Conservation (phyloP, 2,797 vertebrate species). For the Sebastes nivosus region DNA sequence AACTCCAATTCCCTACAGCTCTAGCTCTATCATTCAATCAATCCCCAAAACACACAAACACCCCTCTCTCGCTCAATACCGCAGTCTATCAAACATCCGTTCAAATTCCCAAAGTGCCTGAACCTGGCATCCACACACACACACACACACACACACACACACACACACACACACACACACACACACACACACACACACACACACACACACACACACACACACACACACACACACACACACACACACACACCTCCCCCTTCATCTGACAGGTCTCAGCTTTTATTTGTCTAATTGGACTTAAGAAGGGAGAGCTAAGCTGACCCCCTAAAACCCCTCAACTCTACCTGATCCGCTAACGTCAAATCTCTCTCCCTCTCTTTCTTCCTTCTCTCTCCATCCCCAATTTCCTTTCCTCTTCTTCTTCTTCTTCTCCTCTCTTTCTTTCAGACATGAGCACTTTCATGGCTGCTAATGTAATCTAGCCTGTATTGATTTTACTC, state of each 20-base stretch:
- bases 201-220: too few relatives aligned
- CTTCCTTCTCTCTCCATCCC: neutral
- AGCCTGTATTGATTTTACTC: conserved; percentile 61
- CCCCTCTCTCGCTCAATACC: neutral
- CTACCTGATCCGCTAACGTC: conserved; percentile 34
- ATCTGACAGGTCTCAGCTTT: conserved; percentile 48
- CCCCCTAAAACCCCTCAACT: conserved; percentile 41
- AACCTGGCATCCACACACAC: neutral
- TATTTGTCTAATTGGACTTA: conserved; percentile 67
- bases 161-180: neutral
- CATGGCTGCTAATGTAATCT: conserved; percentile 46
- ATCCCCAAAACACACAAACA: conserved; percentile 5
- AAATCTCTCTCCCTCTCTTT: neutral
- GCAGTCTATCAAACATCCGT: conserved; percentile 10
- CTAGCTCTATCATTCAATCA: conserved; percentile 2
- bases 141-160: too few relatives aligned
- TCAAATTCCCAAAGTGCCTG: conserved; percentile 18
- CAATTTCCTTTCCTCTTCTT: neutral
- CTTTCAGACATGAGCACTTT: conserved; percentile 28
- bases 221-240: neutral
- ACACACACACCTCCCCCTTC: neutral
- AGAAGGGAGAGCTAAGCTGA: conserved; percentile 34
- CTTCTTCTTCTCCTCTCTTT: neutral
- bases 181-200: too few relatives aligned
- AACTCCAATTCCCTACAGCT: neutral